Percentiles rank a stretch among this genome's conserved stretches.
Conservation (phyloP, 2,797 vertebrate species). For the Xiphorhynchus erythropygius region DNA sequence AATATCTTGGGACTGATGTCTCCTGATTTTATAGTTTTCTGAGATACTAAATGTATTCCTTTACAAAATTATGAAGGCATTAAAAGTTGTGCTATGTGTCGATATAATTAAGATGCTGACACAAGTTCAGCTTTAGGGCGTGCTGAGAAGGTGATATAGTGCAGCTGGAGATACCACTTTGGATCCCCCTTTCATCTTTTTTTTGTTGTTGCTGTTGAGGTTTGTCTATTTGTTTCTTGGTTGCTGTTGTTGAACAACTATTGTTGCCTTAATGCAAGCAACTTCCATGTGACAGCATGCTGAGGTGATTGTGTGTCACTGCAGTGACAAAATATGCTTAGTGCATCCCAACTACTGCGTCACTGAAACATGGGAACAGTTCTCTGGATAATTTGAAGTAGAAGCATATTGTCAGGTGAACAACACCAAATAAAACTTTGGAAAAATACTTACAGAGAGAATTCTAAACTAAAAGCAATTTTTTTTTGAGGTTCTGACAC, state of each 20-base stretch:
- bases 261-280: neutral
- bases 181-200: neutral
- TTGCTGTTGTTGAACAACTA: neutral
- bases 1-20: neutral
- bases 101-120: neutral
- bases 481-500: neutral
- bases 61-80: neutral
- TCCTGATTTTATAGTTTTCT: neutral
- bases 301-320: neutral
- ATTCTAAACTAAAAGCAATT: neutral
- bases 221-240: neutral
- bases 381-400: neutral
- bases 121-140: neutral
- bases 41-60: neutral
- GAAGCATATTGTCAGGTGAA: neutral
- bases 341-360: neutral
- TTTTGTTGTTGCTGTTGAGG: fast-evolving
- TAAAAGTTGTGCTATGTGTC: neutral
- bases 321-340: neutral
- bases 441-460: neutral
- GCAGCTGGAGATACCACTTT: neutral
- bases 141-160: neutral
- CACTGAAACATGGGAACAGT: neutral
- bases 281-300: neutral
- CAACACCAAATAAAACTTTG: neutral